Percentiles rank a stretch among this genome's conserved stretches.
Evolutionary conservation across 2,888 invertebrate species (phyloP).

Genomic region (Hyalella azteca): DNA sequence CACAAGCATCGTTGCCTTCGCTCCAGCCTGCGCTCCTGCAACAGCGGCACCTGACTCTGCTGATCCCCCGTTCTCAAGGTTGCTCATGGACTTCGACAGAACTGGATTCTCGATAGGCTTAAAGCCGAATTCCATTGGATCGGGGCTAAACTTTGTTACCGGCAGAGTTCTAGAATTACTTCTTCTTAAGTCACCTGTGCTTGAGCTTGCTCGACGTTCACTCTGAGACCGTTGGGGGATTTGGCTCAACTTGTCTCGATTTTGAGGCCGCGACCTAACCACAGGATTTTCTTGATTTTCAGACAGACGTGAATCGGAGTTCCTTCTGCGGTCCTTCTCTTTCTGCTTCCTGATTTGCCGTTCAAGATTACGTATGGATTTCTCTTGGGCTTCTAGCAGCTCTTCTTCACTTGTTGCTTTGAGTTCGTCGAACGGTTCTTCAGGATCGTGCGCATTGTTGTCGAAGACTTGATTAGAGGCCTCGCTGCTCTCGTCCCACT

Average conservation of each 20-base stretch:
- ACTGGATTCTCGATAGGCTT: slow-evolving; percentile 55
- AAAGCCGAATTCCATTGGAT: slow-evolving; percentile 58
- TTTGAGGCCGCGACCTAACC: background rate
- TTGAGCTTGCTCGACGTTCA: slow-evolving; percentile 35
- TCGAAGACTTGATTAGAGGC: slow-evolving; percentile 32
- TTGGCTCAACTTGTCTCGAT: background rate
- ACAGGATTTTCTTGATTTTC: background rate
- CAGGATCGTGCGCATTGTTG: slow-evolving; percentile 34
- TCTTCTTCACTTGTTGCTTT: slow-evolving; percentile 56
- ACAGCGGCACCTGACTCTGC: slow-evolving; percentile 48
- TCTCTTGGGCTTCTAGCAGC: slow-evolving; percentile 56
- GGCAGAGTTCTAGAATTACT: slow-evolving; percentile 50
- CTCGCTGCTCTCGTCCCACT: slow-evolving; percentile 47
- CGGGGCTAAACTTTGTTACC: slow-evolving; percentile 56
- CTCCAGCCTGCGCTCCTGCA: slow-evolving; percentile 52
- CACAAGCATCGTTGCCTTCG: slow-evolving; percentile 31
- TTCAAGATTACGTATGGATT: slow-evolving; percentile 55
- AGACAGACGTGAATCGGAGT: background rate
- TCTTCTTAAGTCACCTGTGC: slow-evolving; percentile 50
- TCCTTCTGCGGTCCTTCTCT: slow-evolving; percentile 45
- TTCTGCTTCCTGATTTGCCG: slow-evolving; percentile 55
- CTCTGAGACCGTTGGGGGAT: background rate
- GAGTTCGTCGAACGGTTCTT: slow-evolving; percentile 55
- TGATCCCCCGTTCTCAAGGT: slow-evolving; percentile 45
- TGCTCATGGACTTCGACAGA: slow-evolving; percentile 53